Base-by-base conservation (phyloP, 2,888 invertebrate species). In the Mythimna impura region DNA sequence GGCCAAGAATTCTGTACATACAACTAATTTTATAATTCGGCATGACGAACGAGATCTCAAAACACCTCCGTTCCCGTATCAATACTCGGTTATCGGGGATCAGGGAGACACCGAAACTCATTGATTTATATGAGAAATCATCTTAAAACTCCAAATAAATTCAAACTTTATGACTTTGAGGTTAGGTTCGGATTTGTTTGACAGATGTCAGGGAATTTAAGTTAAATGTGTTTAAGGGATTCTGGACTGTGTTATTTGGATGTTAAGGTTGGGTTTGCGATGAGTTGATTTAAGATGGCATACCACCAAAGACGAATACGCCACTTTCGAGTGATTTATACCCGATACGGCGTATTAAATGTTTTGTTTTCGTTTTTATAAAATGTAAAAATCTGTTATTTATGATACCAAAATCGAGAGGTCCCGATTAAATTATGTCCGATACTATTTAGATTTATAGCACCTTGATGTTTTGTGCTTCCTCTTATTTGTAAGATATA, bases 351-450 rank as follows among this genome's bases (percentile, higher is more conserved):
- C 91, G 90, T 95, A 96, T 96, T 96, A 95, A 95, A 94, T 90
- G 94, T 95, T 94, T 95, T 95, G 90, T 95, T 95, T 86, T 96
- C 91, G 90, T 94, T 93, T 93, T 93, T 92, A 87, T 86, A 90
- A 91, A 94, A 95, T 94, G 94, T 95, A 93, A 95, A 95, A 96
- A 94, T 96, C 94, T 91, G 93, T 95, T 92, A 96, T 96, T 96
- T 96, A 96, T 96, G 95, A 86, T 89, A 87, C 91, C 93, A 92
- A 94, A 95, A 96, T 96, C 95, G 95, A 95, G 91, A 94, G 95
- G 94, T 93, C 71, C 91, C 94, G 95, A 95, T 95, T 95, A 95
- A 95, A 95, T 94, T 93, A 95, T 95, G 95, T 90, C 93, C 90
- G 93, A 94, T 94, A 93, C 91, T 91, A 92, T 89, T 86, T 86